Conservation (phyloP, 2,797 vertebrate species). For the Sebastes matsubarae region DNA sequence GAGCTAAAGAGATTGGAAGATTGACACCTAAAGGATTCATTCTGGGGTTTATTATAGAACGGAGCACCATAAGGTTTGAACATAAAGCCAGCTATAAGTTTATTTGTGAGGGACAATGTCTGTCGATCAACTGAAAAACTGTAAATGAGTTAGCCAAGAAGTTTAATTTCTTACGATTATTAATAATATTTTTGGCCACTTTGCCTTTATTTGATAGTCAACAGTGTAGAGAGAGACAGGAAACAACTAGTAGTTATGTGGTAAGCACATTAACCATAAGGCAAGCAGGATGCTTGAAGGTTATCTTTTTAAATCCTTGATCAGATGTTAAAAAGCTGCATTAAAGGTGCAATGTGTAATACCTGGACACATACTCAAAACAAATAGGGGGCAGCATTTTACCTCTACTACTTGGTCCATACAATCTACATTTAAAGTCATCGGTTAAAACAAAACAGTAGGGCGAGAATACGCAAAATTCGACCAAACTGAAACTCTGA, state of each 20-base stretch:
- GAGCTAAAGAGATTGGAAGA: slow-evolving; percentile 19
- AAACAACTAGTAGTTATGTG: background rate
- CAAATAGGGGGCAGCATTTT: background rate
- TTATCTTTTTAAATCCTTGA: background rate
- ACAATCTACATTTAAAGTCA: too few species aligned
- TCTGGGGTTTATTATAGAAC: background rate
- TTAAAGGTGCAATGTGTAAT: background rate
- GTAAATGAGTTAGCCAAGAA: background rate
- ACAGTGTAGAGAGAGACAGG: background rate
- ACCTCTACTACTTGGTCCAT: too few species aligned
- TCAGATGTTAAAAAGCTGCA: background rate
- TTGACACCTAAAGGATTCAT: slow-evolving; percentile 13
- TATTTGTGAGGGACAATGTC: background rate
- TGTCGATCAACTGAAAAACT: background rate
- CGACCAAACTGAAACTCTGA: too few species aligned
- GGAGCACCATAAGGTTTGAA: background rate
- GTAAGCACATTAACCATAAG: too few species aligned
- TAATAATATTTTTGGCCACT: background rate
- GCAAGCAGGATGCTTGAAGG: background rate
- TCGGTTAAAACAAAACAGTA: too few species aligned
- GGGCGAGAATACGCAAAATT: too few species aligned
- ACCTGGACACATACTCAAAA: background rate
- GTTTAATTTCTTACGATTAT: background rate
- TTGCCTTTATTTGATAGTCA: background rate
- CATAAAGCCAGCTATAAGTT: background rate